Evolutionary conservation across 2,888 invertebrate species (phyloP), one percentile per base, ranked within the genome.

Genomic region (Cryptophagus acutangulus): DNA sequence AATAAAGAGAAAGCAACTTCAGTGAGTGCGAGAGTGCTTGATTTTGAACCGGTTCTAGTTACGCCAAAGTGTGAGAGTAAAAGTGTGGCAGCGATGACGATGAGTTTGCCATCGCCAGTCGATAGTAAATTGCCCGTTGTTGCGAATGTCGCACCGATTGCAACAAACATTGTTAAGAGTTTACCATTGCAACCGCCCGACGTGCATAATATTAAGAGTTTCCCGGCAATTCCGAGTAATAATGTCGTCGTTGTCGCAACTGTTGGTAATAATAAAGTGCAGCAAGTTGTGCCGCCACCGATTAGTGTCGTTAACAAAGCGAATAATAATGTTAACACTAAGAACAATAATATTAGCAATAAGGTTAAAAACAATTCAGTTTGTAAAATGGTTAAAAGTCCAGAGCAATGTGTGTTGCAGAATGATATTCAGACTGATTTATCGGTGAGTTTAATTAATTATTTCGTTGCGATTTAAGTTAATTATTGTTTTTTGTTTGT

Each of bases 191-290:
- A 6, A n/a, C 49, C 50, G 35, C 62, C 62, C 14, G 63, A 63
- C 38, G 59, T 64, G 40, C 57, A 61, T 48, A 62, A 64, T 45
- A 52, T 60, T 12, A 61, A 57, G 45, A 64, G 58, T 48, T 68
- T 66, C 52, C 67, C 67, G n/a, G 60, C 64, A 6, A 66, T 67
- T 20, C 49, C 54, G 10, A 53, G 44, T 30, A 54, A 46, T 30
- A 49, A 45, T n/a, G n/a, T n/a, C n/a, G n/a, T n/a, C n/a, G n/a
- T n/a, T n/a, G n/a, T n/a, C n/a, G n/a, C n/a, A n/a, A n/a, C n/a
- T n/a, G n/a, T n/a, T n/a, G n/a, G n/a, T 31, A 50, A 46, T 33
- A 48, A 39, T 31, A 45, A 35, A 26, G 26, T 26, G 26, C 12
- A 26, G n/a, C n/a, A 26, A 6, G 20, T 13, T 26, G 26, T 26